Conservation (phyloP, 2,113 vertebrate species). For the Numenius arquata region DNA sequence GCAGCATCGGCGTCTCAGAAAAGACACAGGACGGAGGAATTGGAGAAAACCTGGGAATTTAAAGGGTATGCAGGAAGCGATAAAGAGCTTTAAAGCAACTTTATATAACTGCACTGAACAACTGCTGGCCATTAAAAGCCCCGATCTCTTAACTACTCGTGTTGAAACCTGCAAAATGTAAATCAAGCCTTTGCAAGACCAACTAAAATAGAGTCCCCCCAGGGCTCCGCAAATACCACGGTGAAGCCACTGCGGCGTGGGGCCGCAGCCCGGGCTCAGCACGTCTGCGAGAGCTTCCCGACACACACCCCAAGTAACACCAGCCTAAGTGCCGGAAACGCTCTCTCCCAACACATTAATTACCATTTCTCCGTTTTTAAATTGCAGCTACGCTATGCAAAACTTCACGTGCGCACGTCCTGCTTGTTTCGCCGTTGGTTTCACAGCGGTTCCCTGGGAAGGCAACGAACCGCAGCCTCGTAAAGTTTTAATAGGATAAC, state of each 20-base stretch:
- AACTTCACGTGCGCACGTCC: not conserved
- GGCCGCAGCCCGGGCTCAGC: not conserved
- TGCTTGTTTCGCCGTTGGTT: not conserved
- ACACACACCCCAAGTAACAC: not conserved
- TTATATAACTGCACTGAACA: slow-evolving; percentile 65
- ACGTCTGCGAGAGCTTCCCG: not conserved
- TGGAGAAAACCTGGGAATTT: slow-evolving; percentile 28
- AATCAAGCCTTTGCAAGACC: slow-evolving; percentile 70
- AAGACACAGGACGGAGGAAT: not conserved
- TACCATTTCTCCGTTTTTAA: not conserved
- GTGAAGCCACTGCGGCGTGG: slow-evolving; percentile 40
- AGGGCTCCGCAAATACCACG: slow-evolving; percentile 73
- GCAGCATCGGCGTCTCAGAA: not conserved
- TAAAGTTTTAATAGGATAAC: not conserved
- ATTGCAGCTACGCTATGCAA: not conserved
- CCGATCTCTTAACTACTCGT: slow-evolving; percentile 36
- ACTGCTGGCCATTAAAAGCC: slow-evolving; percentile 60
- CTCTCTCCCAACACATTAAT: not conserved
- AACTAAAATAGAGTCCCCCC: slow-evolving; percentile 74
- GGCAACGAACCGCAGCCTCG: not conserved
- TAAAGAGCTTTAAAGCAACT: slow-evolving; percentile 47
- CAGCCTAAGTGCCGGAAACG: not conserved
- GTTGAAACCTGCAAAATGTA: slow-evolving; percentile 77
- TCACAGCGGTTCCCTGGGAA: not conserved
- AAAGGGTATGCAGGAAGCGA: not conserved